Conservation (phyloP, 30 jellyfish, hydroid and myxozoan genomes). For the Rhopilema esculentum region DNA sequence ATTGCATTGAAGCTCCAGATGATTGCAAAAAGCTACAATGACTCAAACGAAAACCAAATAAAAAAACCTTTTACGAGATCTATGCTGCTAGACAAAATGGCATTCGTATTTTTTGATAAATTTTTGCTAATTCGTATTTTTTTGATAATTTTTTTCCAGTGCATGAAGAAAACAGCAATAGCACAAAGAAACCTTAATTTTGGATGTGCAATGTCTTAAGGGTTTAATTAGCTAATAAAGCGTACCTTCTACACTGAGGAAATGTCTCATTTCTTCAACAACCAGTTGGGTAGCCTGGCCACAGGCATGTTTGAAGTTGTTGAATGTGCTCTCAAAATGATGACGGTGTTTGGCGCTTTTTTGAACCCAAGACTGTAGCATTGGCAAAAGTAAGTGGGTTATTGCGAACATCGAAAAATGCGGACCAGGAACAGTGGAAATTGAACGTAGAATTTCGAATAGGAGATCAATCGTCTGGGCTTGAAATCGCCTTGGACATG, state of each 20-base stretch:
- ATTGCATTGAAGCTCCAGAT: no score
- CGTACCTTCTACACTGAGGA: slow-evolving; percentile 95
- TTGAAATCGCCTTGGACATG: slow-evolving; percentile 90
- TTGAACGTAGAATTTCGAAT: slow-evolving; percentile 92
- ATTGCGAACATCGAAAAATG: slow-evolving; percentile 95
- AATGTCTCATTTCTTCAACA: slow-evolving; percentile 96
- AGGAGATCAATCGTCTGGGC: slow-evolving; percentile 86
- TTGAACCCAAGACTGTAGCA: slow-evolving; percentile 97
- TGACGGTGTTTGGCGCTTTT: slow-evolving; percentile 80
- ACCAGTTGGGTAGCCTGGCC: slow-evolving; percentile 98
- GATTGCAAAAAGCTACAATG: no score
- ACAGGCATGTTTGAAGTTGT: slow-evolving; percentile 95
- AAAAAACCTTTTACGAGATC: no score
- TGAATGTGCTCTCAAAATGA: slow-evolving; percentile 85
- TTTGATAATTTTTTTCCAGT: no score
- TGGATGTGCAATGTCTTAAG: no score
- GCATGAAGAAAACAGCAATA: not conserved
- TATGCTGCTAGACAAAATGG: no score
- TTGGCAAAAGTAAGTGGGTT: slow-evolving; percentile 91
- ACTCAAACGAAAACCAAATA: no score
- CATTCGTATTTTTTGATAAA: no score
- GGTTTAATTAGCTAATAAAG: not conserved
- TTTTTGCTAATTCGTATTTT: no score
- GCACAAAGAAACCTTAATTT: no score
- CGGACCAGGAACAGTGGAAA: slow-evolving; percentile 99